Base-by-base conservation (phyloP, 1,140 invertebrate species). In the Diabrotica undecimpunctata region DNA sequence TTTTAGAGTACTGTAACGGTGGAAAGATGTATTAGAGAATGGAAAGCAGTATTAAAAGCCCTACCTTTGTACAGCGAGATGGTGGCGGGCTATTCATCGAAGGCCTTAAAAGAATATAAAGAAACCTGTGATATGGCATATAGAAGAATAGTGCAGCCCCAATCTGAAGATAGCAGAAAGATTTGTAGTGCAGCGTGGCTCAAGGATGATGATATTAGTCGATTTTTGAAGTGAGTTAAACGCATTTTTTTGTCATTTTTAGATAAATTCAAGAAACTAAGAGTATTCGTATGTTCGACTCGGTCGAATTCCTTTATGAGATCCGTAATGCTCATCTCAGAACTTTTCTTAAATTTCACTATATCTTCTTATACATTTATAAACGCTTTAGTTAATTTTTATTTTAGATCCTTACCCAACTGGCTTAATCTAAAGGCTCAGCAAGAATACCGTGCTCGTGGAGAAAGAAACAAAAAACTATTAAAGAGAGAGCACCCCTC, bases 151-250 rank as follows among this genome's bases (percentile, higher is more conserved):
- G 90, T 93, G 2, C 90, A 91, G 74, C 87, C 90, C n/a, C 89
- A 91, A 67, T 84, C 87, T 0, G 90, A 93, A 72, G 90, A 93
- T 71, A 46, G n/a, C 41, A 88, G 88, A 70, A 80, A 88, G 58
- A 88, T 95, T 39, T 89, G 94, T 64, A 95, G 92, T 74, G 91
- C 93, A 6, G 88, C 89, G 36, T 97, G 95, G 95, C 85, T 95
- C 2, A 93, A 94, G 69, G 95, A 98, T 80, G 93, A 95, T 69
- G 95, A 98, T 77, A 97, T 98, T 62, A 94, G 88, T 78, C 81
- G 94, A 66, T 94, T 96, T 80, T 85, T 93, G 66, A 92, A 92
- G 86, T 89, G 83, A 74, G 75, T 76, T 54, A 25, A n/a, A 25
- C 4, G 25, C 25, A 25, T 25, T 25, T 25, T 25, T 25, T 25